phyloP scores from a whole-genome alignment of 30 jellyfish, hydroid and myxozoan species.

The Haliclystus octoradiatus region DNA sequence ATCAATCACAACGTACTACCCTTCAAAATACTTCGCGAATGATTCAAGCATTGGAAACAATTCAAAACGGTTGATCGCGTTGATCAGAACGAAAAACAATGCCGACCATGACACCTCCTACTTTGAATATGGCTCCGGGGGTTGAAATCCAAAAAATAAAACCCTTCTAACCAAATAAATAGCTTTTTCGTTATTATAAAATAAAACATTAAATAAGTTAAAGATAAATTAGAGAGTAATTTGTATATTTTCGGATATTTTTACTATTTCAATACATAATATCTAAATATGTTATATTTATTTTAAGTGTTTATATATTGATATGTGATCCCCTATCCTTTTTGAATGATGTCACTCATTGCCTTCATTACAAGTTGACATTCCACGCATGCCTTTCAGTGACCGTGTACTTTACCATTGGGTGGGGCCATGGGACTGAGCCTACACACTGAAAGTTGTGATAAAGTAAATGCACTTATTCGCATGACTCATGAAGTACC shows the following conservation, averaged over 20 bases:
- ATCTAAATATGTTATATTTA: not conserved
- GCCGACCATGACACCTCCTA: slow-evolving; percentile 2
- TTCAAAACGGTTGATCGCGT: not conserved
- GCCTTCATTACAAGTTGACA: not conserved
- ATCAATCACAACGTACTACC: no score
- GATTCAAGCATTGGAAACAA: no score
- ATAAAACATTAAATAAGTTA: not conserved
- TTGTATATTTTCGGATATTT: no score
- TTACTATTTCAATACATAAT: no score
- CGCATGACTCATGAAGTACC: no score
- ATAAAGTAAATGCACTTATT: no score
- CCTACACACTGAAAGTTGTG: no score
- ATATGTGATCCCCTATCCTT: not conserved
- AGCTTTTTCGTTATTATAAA: no score
- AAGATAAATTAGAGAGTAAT: not conserved
- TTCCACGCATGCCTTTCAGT: not conserved
- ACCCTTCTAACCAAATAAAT: no score
- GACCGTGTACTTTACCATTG: not conserved
- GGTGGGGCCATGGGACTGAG: not conserved
- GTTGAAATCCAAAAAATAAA: no score
- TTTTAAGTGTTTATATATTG: not conserved
- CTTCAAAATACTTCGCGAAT: no score
- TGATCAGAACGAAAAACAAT: not conserved
- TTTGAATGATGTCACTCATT: not conserved
- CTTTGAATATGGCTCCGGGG: not conserved